Base-by-base conservation (phyloP, 92 coral and sea anemone genomes). In the Umimayanthus kanabou region DNA sequence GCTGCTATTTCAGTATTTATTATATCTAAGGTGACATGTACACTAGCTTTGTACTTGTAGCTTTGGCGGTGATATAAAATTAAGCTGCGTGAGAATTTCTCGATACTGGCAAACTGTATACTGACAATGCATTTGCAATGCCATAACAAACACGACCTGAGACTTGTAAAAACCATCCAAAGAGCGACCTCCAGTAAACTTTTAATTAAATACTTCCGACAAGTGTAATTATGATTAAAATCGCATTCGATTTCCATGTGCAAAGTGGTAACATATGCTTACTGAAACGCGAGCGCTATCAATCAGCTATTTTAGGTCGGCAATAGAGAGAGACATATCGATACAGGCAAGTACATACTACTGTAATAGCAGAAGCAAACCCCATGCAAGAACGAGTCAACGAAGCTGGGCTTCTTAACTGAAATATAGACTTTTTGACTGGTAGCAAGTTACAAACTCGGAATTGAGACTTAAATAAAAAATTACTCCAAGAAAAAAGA, bases 181-280 rank as follows among this genome's bases (percentile, higher is more conserved):
- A 80, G 28, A 53, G 84, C 71, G 70, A 80, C 84, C 84, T 80
- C 39, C 40, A 53, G 58, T 80, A 55, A 80, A 80, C 84, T 79
- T 57, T 80, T 80, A 80, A 80, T 80, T 80, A 80, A 80, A 80
- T 18, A 80, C 84, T 80, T 80, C 84, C 84, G 84, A 80, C 84
- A 80, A 55, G 39, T 55, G 47, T 55, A 55, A 53, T 57, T 22
- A 80, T 80, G 84, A 57, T 50, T 80, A 80, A 80, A 80, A 57
- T 55, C 49, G 43, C 84, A 80, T 55, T 80, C 61, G n/a, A 55
- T 57, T 80, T 53, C 2, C 47, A 53, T 30, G 61, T 30, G 84
- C 2, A 80, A 55, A 80, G 16, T 53, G 45, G 61, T 13, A 55
- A 55, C 84, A 80, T 55, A 45, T 80, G 70, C 28, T 80, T 13